Conservation (phyloP, 2,888 invertebrate species). For the Lysandra coridon region DNA sequence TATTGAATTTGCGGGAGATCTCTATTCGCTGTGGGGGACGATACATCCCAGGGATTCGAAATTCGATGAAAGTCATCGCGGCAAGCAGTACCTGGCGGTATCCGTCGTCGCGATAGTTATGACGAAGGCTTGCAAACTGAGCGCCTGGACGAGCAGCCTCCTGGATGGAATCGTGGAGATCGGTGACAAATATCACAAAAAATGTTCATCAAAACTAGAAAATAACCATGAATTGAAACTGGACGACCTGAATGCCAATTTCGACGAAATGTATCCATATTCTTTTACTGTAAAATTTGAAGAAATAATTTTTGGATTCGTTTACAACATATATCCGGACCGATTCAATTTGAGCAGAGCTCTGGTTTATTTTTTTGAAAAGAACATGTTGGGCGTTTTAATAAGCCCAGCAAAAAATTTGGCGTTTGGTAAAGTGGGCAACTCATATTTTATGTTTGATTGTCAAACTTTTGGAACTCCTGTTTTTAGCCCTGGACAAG, state of each 20-base stretch:
- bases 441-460: slow-evolving; percentile 85
- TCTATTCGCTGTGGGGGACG: slow-evolving; percentile 85
- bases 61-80: slow-evolving; percentile 78
- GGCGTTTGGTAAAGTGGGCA: slow-evolving; percentile 72
- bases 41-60: slow-evolving; percentile 81
- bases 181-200: slow-evolving; percentile 80
- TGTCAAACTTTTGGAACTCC: slow-evolving; percentile 82
- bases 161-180: slow-evolving; percentile 82
- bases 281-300: slow-evolving; percentile 79
- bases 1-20: slow-evolving; percentile 83
- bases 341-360: slow-evolving; percentile 84
- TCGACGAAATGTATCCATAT: slow-evolving; percentile 79
- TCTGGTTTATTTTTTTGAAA: slow-evolving; percentile 80
- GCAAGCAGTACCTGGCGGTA: slow-evolving; percentile 83
- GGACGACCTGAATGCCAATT: slow-evolving; percentile 78
- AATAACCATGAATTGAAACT: slow-evolving; percentile 80
- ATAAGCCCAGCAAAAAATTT: slow-evolving; percentile 76
- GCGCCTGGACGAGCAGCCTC: slow-evolving; percentile 83
- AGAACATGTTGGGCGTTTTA: slow-evolving; percentile 75
- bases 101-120: slow-evolving; percentile 81
- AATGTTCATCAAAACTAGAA: slow-evolving; percentile 71
- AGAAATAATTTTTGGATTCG: slow-evolving; percentile 80
- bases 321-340: slow-evolving; percentile 78
- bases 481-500: slow-evolving; percentile 80
- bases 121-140: slow-evolving; percentile 79